phyloP scores from a whole-genome alignment of 2,797 vertebrate genomes.

The Leuciscus waleckii region DNA sequence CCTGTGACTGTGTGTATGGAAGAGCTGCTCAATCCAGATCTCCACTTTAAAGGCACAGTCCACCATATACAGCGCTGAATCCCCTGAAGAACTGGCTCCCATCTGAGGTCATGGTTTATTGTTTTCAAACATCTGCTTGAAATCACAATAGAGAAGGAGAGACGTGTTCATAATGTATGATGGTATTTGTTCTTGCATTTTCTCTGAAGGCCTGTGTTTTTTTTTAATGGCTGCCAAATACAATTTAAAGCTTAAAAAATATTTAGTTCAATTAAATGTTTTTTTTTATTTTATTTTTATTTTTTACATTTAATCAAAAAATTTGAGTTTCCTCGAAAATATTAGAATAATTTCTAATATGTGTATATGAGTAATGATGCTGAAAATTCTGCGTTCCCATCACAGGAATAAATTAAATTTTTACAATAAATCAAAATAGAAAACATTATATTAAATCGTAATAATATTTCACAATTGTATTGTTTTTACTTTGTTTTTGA shows the following conservation, averaged over 20 bases:
- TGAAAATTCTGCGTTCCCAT: not conserved
- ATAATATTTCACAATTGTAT: not conserved
- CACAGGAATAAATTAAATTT: not conserved
- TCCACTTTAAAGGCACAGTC: constrained; percentile 19
- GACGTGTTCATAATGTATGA: not conserved
- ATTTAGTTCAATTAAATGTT: not conserved
- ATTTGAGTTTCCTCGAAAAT: no score
- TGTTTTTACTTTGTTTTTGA: not conserved
- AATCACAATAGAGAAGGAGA: not conserved
- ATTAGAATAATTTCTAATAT: not conserved
- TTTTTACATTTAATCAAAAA: not conserved
- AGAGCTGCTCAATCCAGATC: constrained; percentile 3
- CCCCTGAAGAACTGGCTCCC: not conserved
- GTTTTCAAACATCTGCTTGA: not conserved
- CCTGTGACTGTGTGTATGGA: constrained; percentile 10
- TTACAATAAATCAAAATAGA: not conserved
- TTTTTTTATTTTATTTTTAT: no score
- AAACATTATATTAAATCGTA: not conserved
- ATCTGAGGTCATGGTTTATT: not conserved
- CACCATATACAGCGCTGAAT: not conserved
- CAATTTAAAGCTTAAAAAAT: not conserved
- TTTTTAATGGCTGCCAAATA: not conserved
- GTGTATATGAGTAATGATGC: not conserved
- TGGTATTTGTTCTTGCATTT: not conserved
- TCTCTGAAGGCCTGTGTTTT: not conserved